phyloP scores from a whole-genome alignment of 2,888 invertebrate genomes.

The Oegoconia quadripuncta region DNA sequence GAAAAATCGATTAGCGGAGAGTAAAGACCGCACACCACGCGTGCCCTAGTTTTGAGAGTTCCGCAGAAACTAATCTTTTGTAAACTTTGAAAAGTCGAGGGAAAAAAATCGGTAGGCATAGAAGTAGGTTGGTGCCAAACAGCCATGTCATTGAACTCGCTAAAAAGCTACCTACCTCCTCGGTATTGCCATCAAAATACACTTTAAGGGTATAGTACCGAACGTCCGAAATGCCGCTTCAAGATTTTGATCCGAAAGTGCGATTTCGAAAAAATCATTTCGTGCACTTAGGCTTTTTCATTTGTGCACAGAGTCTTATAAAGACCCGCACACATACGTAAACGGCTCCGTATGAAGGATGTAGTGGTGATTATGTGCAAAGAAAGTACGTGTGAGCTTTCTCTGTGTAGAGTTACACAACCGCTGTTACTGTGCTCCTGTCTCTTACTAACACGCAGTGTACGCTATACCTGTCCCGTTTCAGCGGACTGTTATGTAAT shows the following conservation, averaged over 20 bases:
- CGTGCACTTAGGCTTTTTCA: slow-evolving; percentile 60
- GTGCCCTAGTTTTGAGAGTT: slow-evolving; percentile 63
- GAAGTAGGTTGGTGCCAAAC: slow-evolving; percentile 70
- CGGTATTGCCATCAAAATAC: slow-evolving; percentile 35
- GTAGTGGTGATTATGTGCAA: slow-evolving; percentile 45
- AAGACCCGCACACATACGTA: slow-evolving; percentile 56
- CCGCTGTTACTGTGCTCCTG: slow-evolving; percentile 34
- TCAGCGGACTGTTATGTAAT: slow-evolving; percentile 71
- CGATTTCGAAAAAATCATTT: slow-evolving; percentile 53
- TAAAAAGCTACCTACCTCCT: slow-evolving; percentile 51
- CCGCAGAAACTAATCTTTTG: slow-evolving; percentile 61
- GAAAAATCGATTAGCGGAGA: slow-evolving; percentile 51
- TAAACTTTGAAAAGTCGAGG: slow-evolving; percentile 47
- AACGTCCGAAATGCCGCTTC: slow-evolving; percentile 45
- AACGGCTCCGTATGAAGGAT: slow-evolving; percentile 32
- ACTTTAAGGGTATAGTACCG: slow-evolving; percentile 28
- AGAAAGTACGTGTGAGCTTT: slow-evolving; percentile 75
- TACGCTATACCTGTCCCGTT: slow-evolving; percentile 39
- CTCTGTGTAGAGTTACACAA: slow-evolving; percentile 76
- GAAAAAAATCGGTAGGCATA: slow-evolving; percentile 64
- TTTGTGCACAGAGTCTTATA: slow-evolving; percentile 58
- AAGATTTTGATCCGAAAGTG: slow-evolving; percentile 39
- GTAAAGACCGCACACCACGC: slow-evolving; percentile 42
- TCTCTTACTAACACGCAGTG: slow-evolving; percentile 49
- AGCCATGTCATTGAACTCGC: slow-evolving; percentile 67